Evolutionary conservation across 2,888 invertebrate genomes (phyloP).

Genomic region (Lasioglossum zephyrum): DNA sequence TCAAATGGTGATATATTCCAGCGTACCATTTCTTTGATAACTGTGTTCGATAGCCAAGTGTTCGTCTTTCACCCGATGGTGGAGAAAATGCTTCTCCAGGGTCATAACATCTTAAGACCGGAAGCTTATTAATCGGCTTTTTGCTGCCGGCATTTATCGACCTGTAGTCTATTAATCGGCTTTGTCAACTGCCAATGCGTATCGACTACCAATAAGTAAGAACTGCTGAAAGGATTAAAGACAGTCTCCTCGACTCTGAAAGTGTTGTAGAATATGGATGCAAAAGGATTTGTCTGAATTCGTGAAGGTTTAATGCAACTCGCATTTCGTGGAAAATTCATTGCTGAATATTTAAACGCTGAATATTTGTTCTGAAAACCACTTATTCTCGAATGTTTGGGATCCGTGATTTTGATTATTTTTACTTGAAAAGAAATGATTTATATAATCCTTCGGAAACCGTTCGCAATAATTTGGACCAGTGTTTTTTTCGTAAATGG

Average conservation of each 20-base stretch:
- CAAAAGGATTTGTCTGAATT: no score
- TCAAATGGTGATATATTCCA: not conserved
- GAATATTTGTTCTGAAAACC: no score
- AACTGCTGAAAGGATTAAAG: not conserved
- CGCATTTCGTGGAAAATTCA: no score
- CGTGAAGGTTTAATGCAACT: no score
- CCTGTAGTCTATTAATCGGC: not conserved
- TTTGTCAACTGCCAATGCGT: not conserved
- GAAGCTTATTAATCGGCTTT: constrained; percentile 6
- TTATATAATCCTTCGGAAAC: no score
- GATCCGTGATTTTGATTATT: no score
- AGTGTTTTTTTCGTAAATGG: no score
- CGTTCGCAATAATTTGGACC: no score
- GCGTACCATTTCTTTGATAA: not conserved
- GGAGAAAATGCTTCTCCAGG: not conserved
- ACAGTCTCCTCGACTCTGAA: not conserved
- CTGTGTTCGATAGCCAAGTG: not conserved
- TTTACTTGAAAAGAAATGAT: no score
- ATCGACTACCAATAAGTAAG: not conserved
- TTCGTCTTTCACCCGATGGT: not conserved
- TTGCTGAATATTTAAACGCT: no score
- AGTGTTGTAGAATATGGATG: no score
- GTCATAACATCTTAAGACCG: constrained; percentile 1
- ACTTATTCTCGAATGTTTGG: no score
- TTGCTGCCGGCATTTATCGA: not conserved